Evolutionary conservation across 2,113 vertebrate genomes (phyloP).

Genomic region (Menidia beryllina): DNA sequence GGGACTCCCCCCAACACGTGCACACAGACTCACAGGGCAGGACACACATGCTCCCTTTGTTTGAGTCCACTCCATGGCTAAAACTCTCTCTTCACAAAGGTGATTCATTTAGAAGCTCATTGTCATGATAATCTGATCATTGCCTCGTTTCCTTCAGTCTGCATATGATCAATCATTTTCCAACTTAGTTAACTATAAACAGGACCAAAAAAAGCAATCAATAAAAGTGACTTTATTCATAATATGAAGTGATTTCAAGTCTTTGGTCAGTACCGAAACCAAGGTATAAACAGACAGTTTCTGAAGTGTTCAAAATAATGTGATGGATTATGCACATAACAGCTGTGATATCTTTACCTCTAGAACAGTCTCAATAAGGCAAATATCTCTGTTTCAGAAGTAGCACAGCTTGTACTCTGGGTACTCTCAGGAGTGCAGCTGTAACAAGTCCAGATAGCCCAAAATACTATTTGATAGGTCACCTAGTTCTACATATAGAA

Average conservation of each 20-base stretch:
- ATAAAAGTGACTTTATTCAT: constrained; percentile 11
- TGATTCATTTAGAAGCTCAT: constrained; percentile 60
- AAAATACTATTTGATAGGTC: constrained; percentile 75
- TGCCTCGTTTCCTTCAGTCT: constrained; percentile 20
- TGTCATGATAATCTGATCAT: constrained; percentile 67
- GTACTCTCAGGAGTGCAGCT: constrained; percentile 52
- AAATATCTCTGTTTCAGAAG: constrained; percentile 48
- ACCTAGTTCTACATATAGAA: constrained; percentile 77
- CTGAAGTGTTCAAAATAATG: background rate
- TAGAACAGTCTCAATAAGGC: constrained; percentile 17
- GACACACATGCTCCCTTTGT: constrained; percentile 71
- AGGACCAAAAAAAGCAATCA: constrained; percentile 41
- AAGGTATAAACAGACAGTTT: constrained; percentile 21
- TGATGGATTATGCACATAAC: background rate
- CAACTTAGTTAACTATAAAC: constrained; percentile 25
- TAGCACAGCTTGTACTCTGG: constrained; percentile 64
- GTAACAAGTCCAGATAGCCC: constrained; percentile 69
- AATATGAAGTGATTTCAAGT: constrained; percentile 13
- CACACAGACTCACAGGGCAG: constrained; percentile 43
- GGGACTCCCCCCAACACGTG: constrained; percentile 42
- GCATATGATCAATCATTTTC: constrained; percentile 50
- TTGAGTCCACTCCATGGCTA: constrained; percentile 44
- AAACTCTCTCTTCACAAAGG: constrained; percentile 55
- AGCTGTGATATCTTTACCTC: background rate
- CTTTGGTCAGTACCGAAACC: constrained; percentile 33